Evolutionary conservation across 92 coral and sea anemone genomes (phyloP).

Genomic region (Anthopleura xanthogrammica): DNA sequence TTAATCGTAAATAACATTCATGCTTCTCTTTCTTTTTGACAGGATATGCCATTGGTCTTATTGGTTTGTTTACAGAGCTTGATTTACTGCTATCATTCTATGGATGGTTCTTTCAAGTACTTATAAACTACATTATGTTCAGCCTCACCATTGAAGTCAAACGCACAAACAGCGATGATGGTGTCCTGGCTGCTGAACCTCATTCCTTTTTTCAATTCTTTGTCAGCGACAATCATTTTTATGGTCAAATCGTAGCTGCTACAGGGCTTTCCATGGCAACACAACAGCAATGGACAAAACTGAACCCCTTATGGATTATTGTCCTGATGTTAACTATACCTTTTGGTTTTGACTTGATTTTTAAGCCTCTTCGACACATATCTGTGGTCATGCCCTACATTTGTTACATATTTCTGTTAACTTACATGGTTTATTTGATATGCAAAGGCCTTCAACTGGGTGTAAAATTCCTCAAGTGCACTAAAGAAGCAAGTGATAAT

Average conservation of each 20-base stretch:
- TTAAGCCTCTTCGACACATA: conserved; percentile 50
- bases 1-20: too few species aligned
- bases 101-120: conserved; percentile 59
- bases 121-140: conserved; percentile 40
- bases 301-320: conserved; percentile 56
- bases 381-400: conserved; percentile 47
- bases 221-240: conserved; percentile 61
- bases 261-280: conserved; percentile 68
- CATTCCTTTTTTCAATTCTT: conserved; percentile 35
- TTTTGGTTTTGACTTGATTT: conserved; percentile 54
- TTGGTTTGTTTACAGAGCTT: conserved; percentile 53
- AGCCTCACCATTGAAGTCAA: conserved; percentile 41
- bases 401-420: conserved; percentile 46
- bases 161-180: conserved; percentile 6
- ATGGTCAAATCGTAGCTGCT: conserved; percentile 70
- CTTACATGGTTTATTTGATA: conserved; percentile 37
- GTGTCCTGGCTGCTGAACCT: conserved; percentile 15
- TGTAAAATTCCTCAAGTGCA: conserved; percentile 38
- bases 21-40: background rate
- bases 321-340: conserved; percentile 59
- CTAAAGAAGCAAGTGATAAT: conserved; percentile 46
- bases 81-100: conserved; percentile 56
- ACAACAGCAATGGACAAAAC: conserved; percentile 62
- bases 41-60: conserved; percentile 54
- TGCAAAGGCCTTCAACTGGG: conserved; percentile 63